Evolutionary conservation across 1,140 invertebrate genomes (phyloP).

Genomic region (Amyelois transitella): DNA sequence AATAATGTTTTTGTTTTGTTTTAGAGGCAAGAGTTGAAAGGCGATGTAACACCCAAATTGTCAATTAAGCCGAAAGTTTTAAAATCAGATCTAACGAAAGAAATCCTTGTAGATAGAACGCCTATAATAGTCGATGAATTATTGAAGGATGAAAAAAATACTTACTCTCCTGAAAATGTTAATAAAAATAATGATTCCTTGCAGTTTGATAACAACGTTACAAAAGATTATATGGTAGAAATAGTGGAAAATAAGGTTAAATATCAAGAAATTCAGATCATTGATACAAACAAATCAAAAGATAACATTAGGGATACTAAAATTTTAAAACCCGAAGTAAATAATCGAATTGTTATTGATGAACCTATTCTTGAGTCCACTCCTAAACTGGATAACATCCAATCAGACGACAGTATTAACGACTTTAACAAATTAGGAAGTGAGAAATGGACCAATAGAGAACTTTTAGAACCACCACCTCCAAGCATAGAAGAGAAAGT

Average conservation of each 20-base stretch:
- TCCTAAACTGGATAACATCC: background rate
- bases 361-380: background rate
- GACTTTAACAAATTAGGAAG: background rate
- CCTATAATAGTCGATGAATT: constrained; percentile 25
- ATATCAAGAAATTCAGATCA: background rate
- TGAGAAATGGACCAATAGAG: background rate
- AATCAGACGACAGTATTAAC: too few relatives aligned
- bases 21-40: background rate
- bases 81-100: background rate
- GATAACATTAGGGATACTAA: background rate
- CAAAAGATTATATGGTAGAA: background rate
- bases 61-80: background rate
- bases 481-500: background rate
- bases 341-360: background rate
- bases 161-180: background rate
- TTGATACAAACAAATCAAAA: background rate
- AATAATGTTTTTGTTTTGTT: too few relatives aligned
- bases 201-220: background rate
- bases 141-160: constrained; percentile 14
- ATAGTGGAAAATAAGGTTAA: background rate
- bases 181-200: background rate
- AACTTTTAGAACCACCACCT: background rate
- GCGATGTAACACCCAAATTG: background rate
- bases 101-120: constrained; percentile 7
- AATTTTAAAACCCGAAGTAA: background rate